These are phyloP conservation scores for Amiota mariae DNA, from an alignment of 2,888 invertebrate genomes.

Conservation along the genomic window DNA sequence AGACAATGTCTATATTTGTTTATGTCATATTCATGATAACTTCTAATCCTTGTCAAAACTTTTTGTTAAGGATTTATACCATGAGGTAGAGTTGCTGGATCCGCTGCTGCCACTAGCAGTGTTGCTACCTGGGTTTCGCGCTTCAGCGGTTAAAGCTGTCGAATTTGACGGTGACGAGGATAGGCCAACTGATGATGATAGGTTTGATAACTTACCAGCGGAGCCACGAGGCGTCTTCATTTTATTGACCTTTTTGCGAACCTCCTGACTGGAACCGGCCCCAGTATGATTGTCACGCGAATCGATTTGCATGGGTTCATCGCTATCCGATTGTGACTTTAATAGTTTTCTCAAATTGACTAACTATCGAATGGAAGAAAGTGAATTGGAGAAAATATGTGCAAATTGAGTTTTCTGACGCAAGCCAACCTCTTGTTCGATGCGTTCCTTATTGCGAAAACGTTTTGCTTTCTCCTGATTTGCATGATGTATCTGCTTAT, in stretches of 20 bases:
- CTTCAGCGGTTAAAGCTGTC: constrained; percentile 4
- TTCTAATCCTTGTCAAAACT: constrained; percentile 46
- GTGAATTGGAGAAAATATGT: constrained; percentile 8
- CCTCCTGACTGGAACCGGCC: constrained; percentile 73
- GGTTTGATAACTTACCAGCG: constrained; percentile 54
- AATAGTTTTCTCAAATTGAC: constrained; percentile 90
- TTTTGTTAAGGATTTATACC: constrained; percentile 58
- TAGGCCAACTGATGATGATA: constrained; percentile 36
- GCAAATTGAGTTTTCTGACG: neutral
- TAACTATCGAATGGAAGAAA: constrained; percentile 77
- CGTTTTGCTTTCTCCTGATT: constrained; percentile 88
- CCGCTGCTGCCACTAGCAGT: neutral
- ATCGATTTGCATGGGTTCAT: constrained; percentile 87
- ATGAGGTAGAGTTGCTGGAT: constrained; percentile 36
- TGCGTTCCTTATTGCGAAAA: constrained; percentile 84
- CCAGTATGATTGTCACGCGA: constrained; percentile 78
- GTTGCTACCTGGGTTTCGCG: neutral
- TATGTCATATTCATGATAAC: neutral
- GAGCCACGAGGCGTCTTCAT: constrained; percentile 67
- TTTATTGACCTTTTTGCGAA: constrained; percentile 71
- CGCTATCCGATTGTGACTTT: constrained; percentile 88
- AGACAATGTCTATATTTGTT: neutral
- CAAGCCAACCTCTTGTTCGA: constrained; percentile 86
- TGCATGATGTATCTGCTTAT: constrained; percentile 89
- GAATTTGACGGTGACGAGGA: constrained; percentile 15